These are phyloP conservation scores for Brachyptera putata DNA, from an alignment of 2,888 invertebrate genomes.

Conservation along the genomic window DNA sequence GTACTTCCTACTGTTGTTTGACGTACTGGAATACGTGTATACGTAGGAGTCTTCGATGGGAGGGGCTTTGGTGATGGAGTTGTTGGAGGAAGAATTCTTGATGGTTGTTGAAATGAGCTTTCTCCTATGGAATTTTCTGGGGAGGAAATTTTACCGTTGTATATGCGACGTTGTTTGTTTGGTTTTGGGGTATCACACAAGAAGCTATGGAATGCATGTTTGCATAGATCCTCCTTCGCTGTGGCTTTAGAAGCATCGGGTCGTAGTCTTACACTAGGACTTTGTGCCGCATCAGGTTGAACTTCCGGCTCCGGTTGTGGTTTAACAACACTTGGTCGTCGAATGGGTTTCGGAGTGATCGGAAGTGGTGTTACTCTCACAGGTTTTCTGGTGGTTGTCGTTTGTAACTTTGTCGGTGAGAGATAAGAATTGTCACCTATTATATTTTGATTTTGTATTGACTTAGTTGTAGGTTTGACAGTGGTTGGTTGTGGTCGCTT, in stretches of 20 bases:
- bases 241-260: not conserved
- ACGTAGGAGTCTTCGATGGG: not conserved
- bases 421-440: too few species aligned
- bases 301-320: not conserved
- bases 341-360: too few species aligned
- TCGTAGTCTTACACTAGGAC: not conserved
- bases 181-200: conserved; percentile 35
- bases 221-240: conserved; percentile 16
- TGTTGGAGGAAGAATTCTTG: not conserved
- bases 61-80: not conserved
- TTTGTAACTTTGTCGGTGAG: not conserved
- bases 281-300: conserved; percentile 6
- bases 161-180: conserved; percentile 38
- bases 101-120: conserved; percentile 37
- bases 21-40: not conserved
- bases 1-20: too few species aligned
- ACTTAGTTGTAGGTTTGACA: too few species aligned
- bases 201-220: conserved; percentile 36
- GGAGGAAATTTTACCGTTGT: conserved; percentile 35
- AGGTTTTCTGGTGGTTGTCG: not conserved
- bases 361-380: not conserved
- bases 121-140: conserved; percentile 25
- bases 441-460: too few species aligned
- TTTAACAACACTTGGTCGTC: too few species aligned
- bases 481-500: too few species aligned